phyloP scores from a whole-genome alignment of 1,140 invertebrate genomes.

The Homalodisca vitripennis region DNA sequence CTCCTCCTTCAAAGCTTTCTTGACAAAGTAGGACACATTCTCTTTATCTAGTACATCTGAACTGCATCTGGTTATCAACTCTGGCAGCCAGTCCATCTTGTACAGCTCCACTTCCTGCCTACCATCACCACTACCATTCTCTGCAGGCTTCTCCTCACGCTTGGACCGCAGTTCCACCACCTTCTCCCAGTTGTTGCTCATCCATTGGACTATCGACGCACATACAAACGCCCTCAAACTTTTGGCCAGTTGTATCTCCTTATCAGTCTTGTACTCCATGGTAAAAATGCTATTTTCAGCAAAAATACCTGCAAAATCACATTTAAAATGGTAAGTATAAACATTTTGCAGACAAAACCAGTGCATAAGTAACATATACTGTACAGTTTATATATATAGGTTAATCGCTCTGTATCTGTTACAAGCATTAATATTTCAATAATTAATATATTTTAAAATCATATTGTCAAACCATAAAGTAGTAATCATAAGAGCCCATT shows the following conservation, averaged over 20 bases:
- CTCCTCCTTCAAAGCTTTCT: constrained; percentile 12
- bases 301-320: neutral
- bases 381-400: neutral
- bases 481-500: neutral
- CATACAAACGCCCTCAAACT: constrained; percentile 14
- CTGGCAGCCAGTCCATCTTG: neutral
- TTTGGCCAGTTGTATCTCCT: neutral
- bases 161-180: neutral
- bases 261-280: neutral
- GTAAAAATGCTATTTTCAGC: neutral
- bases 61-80: neutral
- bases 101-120: neutral
- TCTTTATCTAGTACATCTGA: neutral
- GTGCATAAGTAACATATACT: neutral
- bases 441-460: neutral
- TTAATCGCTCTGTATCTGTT: neutral
- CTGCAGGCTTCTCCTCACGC: neutral
- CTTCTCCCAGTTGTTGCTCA: constrained; percentile 6
- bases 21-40: constrained; percentile 1
- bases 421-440: neutral
- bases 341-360: neutral
- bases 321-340: neutral
- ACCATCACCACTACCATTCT: neutral
- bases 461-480: neutral
- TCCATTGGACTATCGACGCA: neutral